These are phyloP conservation scores for Ceyx erithaca DNA, from an alignment of 2,797 vertebrate genomes.

Conservation along the genomic window DNA sequence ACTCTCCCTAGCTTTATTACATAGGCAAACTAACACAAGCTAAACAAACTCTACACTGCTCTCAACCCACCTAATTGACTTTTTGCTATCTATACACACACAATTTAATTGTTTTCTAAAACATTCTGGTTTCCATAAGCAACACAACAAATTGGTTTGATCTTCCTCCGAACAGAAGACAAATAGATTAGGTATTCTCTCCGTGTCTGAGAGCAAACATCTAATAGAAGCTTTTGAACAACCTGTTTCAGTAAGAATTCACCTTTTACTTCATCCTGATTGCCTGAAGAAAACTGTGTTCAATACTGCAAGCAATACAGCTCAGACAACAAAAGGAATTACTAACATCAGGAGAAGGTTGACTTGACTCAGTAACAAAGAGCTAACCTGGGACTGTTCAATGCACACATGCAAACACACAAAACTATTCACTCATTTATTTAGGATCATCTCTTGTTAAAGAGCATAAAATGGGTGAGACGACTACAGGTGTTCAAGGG, in stretches of 20 bases:
- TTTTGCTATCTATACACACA: not conserved
- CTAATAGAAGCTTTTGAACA: not conserved
- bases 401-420: not conserved
- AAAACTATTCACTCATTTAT: not conserved
- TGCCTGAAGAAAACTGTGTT: not conserved
- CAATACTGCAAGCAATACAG: not conserved
- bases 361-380: not conserved
- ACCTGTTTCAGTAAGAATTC: not conserved
- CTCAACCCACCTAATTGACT: not conserved
- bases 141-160: not conserved
- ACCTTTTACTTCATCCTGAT: not conserved
- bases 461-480: not conserved
- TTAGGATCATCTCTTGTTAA: not conserved
- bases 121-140: not conserved
- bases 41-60: not conserved
- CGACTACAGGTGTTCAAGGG: not conserved
- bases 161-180: not conserved
- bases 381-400: not conserved
- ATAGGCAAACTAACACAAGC: not conserved
- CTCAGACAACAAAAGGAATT: not conserved
- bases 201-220: not conserved
- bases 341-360: not conserved
- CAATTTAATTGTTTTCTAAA: not conserved
- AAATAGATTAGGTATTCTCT: not conserved
- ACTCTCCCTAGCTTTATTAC: not conserved